phyloP scores from a whole-genome alignment of 2,113 vertebrate species.

The Chunga burmeisteri region DNA sequence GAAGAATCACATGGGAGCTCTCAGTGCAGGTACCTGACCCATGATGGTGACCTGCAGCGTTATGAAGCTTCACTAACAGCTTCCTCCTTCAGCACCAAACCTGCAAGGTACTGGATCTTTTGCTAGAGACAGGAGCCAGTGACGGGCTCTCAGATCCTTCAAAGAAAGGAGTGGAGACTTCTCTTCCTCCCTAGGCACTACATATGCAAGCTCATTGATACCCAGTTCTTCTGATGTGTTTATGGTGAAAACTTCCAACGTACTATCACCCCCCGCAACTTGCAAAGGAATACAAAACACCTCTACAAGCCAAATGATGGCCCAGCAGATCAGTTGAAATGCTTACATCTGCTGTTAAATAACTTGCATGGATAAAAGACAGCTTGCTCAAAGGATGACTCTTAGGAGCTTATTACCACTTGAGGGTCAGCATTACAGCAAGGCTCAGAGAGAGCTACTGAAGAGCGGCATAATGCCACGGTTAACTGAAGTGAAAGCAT shows the following conservation, averaged over 20 bases:
- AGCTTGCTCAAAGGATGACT: neutral
- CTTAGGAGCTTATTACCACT: neutral
- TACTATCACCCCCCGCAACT: fast-evolving
- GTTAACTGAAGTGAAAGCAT: neutral
- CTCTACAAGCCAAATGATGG: neutral
- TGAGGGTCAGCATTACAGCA: neutral
- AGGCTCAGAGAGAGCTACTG: neutral
- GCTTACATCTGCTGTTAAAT: neutral
- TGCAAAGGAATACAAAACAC: neutral
- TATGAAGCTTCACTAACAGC: fast-evolving
- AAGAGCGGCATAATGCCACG: fast-evolving
- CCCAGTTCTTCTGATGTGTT: neutral
- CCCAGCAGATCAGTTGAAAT: neutral
- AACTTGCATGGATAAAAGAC: fast-evolving
- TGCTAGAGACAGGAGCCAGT: neutral
- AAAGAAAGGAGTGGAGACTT: neutral
- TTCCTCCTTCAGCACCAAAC: neutral
- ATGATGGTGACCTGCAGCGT: fast-evolving
- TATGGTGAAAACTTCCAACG: neutral
- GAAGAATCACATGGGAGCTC: neutral
- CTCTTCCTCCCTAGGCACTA: neutral
- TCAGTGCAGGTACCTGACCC: neutral
- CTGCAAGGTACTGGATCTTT: neutral
- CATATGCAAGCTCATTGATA: neutral
- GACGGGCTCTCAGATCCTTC: neutral